A percentile compares a stretch with the other conserved stretches of the same genome.
These are phyloP conservation scores for Colletes collaris DNA, from an alignment of 2,888 invertebrate species.

Conservation along the genomic window DNA sequence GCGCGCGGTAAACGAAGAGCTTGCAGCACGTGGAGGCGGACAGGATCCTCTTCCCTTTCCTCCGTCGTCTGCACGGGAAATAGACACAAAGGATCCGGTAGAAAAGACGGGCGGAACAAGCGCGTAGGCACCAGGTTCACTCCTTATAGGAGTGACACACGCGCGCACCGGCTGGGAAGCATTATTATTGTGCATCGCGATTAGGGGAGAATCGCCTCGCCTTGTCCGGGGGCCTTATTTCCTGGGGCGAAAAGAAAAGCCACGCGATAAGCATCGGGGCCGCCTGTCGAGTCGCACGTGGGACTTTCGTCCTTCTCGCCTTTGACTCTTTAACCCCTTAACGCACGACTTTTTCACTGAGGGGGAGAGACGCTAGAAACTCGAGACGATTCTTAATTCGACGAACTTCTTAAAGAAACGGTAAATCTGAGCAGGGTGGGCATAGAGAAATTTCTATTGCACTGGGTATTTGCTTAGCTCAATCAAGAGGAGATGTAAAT, in stretches of 20 bases:
- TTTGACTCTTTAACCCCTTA: too few relatives aligned
- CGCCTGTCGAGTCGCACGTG: conserved; percentile 54
- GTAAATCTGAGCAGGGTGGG: too few relatives aligned
- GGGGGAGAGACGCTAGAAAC: too few relatives aligned
- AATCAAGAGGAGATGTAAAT: too few relatives aligned
- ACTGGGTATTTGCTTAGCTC: too few relatives aligned
- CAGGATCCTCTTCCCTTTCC: conserved; percentile 67
- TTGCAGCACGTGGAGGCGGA: conserved; percentile 72
- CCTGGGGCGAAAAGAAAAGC: conserved; percentile 50
- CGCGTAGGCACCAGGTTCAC: conserved; percentile 65
- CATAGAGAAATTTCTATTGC: too few relatives aligned
- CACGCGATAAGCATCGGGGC: conserved; percentile 48
- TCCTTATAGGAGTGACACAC: conserved; percentile 75
- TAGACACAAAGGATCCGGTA: conserved; percentile 50
- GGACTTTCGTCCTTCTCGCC: too few relatives aligned
- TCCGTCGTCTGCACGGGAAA: conserved; percentile 29
- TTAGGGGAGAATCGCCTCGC: conserved; percentile 39
- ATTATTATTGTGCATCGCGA: conserved; percentile 65
- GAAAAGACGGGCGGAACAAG: conserved; percentile 41
- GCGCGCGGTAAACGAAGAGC: conserved; percentile 24
- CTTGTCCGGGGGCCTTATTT: conserved; percentile 34
- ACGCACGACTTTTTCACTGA: too few relatives aligned
- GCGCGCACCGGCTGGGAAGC: conserved; percentile 60
- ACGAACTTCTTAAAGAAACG: too few relatives aligned
- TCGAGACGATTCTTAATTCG: too few relatives aligned